Conservation (phyloP, 1,140 invertebrate genomes). For the Drosophila aff. region DNA sequence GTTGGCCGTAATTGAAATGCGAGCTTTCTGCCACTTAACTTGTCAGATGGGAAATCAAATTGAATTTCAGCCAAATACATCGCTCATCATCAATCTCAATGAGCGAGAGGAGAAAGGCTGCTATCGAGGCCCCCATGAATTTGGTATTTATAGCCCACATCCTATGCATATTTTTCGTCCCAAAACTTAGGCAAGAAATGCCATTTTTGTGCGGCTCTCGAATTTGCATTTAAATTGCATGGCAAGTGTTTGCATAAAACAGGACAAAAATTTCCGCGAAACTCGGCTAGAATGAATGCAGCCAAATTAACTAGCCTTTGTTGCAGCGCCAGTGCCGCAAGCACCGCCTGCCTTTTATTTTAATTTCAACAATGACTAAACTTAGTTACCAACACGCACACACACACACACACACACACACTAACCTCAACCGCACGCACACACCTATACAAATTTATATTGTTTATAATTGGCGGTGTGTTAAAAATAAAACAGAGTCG, state of each 20-base stretch:
- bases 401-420: conserved; percentile 19
- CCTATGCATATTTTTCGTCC: conserved; percentile 27
- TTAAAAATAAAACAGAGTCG: conserved; percentile 77
- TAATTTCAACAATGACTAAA: conserved; percentile 77
- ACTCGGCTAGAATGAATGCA: conserved; percentile 45
- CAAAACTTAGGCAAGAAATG: conserved; percentile 21
- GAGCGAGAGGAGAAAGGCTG: not conserved
- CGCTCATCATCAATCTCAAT: conserved; percentile 45
- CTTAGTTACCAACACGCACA: conserved; percentile 61
- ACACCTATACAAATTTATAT: conserved; percentile 38
- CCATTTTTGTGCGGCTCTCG: conserved; percentile 24
- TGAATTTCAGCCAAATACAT: conserved; percentile 35
- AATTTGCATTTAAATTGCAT: conserved; percentile 81
- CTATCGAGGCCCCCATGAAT: not conserved
- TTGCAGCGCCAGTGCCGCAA: conserved; percentile 23
- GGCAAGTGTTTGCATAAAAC: conserved; percentile 35
- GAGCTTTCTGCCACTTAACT: conserved; percentile 59
- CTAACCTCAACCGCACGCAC: conserved; percentile 5
- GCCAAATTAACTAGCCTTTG: conserved; percentile 75
- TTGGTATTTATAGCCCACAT: conserved; percentile 32
- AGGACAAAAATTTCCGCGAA: conserved; percentile 17
- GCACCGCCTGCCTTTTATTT: conserved; percentile 53
- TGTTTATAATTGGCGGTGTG: conserved; percentile 81
- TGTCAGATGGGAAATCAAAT: conserved; percentile 44
- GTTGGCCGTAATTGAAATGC: conserved; percentile 68